These are phyloP conservation scores for Enteromius argenteus DNA, from an alignment of 2,797 vertebrate genomes.

Conservation along the genomic window DNA sequence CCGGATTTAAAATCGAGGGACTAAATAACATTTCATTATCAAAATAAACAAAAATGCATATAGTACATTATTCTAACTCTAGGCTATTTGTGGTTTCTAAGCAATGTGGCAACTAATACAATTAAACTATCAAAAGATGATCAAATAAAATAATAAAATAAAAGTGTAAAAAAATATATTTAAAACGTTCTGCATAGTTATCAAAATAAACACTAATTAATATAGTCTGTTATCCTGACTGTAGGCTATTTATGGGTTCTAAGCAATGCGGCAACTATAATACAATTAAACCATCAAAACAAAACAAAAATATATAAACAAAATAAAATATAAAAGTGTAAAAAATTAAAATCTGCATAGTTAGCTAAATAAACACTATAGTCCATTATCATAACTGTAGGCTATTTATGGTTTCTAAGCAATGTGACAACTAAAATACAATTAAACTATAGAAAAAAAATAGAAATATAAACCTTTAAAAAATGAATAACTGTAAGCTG, in stretches of 20 bases:
- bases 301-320: neutral
- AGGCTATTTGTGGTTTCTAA: neutral
- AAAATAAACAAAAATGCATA: no score
- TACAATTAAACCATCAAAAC: neutral
- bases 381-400: neutral
- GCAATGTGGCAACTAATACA: neutral
- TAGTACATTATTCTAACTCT: neutral
- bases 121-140: neutral
- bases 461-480: no score
- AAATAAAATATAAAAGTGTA: neutral
- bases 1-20: neutral
- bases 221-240: neutral
- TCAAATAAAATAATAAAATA: neutral
- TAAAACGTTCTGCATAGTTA: no score
- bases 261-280: neutral
- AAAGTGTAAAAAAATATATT: neutral
- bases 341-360: no score
- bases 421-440: no score
- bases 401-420: no score
- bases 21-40: neutral
- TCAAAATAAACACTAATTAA: neutral
- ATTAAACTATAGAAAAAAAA: no score
- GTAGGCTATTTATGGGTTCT: neutral
- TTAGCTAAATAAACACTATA: no score
- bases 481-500: neutral